Evolutionary conservation across 2,888 invertebrate genomes (phyloP).

Genomic region (Ferdinandea cuprea): DNA sequence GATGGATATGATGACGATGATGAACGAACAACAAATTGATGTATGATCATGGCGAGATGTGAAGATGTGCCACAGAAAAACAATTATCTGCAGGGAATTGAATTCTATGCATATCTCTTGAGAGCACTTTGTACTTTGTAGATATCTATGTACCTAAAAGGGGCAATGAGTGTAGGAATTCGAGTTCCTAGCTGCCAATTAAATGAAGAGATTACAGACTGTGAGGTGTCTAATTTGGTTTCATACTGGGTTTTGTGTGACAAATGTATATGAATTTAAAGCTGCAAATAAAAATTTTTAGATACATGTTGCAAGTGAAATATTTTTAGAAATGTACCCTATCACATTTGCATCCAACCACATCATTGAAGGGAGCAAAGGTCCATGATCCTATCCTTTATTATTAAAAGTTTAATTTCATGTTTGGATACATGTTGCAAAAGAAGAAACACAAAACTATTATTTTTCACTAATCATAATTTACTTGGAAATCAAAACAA

Average conservation of each 20-base stretch:
- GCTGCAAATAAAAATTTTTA: too few relatives aligned
- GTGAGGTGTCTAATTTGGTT: not conserved
- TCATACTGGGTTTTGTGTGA: not conserved
- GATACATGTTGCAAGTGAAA: too few relatives aligned
- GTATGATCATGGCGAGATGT: constrained; percentile 42
- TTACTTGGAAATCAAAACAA: too few relatives aligned
- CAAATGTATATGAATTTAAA: too few relatives aligned
- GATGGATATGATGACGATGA: constrained; percentile 35
- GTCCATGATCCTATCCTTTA: not conserved
- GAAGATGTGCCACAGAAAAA: constrained; percentile 30
- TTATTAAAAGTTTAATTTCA: not conserved
- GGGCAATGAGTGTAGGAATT: constrained; percentile 5
- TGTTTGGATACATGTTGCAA: constrained; percentile 13
- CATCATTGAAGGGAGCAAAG: too few relatives aligned
- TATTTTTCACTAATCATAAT: too few relatives aligned
- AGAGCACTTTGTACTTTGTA: constrained; percentile 40
- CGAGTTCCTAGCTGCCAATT: too few relatives aligned
- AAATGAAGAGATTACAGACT: not conserved
- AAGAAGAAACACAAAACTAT: not conserved
- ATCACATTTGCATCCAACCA: too few relatives aligned
- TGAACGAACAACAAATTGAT: constrained; percentile 64
- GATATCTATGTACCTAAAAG: constrained; percentile 19
- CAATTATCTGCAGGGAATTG: constrained; percentile 53
- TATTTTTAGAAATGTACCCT: too few relatives aligned
- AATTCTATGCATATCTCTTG: constrained; percentile 20